Conservation (phyloP, 2,113 vertebrate species). For the Bucco capensis region DNA sequence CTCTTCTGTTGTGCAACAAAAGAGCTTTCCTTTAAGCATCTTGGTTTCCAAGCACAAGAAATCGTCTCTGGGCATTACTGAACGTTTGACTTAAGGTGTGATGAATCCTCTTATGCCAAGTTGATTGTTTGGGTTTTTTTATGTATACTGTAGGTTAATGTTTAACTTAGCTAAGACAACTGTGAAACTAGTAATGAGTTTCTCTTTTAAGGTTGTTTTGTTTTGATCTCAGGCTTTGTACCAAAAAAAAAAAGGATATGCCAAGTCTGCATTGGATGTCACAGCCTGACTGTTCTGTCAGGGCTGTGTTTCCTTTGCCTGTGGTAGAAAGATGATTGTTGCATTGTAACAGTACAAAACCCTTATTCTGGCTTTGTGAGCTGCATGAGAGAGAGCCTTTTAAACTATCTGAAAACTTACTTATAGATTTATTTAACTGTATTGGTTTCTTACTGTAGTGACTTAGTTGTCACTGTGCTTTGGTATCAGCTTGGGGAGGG, state of each 20-base stretch:
- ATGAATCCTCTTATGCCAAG: constrained; percentile 49
- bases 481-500: background rate
- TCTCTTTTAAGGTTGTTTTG: background rate
- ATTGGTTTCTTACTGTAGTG: background rate
- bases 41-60: constrained; percentile 57
- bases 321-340: background rate
- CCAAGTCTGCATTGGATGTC: background rate
- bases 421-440: background rate
- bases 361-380: background rate
- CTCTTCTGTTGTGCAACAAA: constrained; percentile 62
- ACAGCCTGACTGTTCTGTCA: background rate
- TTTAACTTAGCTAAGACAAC: background rate
- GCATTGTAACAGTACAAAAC: background rate
- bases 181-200: background rate
- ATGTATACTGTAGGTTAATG: constrained; percentile 3
- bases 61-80: constrained; percentile 39
- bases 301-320: background rate
- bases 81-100: constrained; percentile 58
- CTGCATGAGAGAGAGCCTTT: constrained; percentile 5
- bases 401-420: background rate
- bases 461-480: background rate
- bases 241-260: background rate
- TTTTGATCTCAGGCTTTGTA: background rate
- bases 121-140: constrained; percentile 22
- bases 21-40: constrained; percentile 60